Evolutionary conservation across 1,140 invertebrate genomes (phyloP), one percentile per base, ranked within the genome.

Genomic region (Drosophila parabipectinata): DNA sequence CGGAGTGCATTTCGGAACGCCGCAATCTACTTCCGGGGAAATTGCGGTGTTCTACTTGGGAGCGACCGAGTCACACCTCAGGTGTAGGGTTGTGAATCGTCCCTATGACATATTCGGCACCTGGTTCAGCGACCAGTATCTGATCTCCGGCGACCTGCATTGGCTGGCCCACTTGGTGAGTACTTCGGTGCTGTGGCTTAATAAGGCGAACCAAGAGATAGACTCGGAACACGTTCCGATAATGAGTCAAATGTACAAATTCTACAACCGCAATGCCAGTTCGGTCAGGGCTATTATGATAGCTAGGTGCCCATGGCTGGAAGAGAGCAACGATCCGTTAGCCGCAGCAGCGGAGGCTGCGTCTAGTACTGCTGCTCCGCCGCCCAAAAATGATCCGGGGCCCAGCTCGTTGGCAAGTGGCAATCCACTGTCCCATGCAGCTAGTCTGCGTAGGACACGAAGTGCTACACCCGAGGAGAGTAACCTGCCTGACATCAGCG

Each of bases 21-120:
- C 94, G 1, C 94, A 94, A 67, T 96, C 94, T 67, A 97, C 95
- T 8, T 96, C 96, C 1, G 97, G 97, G 12, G 97, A 98, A 94
- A 98, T 98, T 73, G 96, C 96, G 32, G 96, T 98, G 12, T 98
- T 98, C 82, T 96, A 94, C 92, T 82, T 98, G n/a, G 83, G 83
- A 1, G 87, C 72, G 5, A 79, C 53, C 1, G 95, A 94, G 91
- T 97, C 97, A 84, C 92, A 95, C 77, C 92, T 97, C 9, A 95
- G 97, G 82, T 97, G 96, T 80, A 93, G 96, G 56, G 95, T 97
- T 5, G 93, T 95, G 21, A 98, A 97, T 92, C 97, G 97, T 72
- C 97, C 97, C 0, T 97, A 97, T 84, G 97, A 98, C 92, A 96
- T 97, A 74, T 97, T 97, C 93, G 97, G 97, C 14, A 96, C 96